Evolutionary conservation across 2,113 vertebrate species (phyloP).

Genomic region (Epinephelus moara): DNA sequence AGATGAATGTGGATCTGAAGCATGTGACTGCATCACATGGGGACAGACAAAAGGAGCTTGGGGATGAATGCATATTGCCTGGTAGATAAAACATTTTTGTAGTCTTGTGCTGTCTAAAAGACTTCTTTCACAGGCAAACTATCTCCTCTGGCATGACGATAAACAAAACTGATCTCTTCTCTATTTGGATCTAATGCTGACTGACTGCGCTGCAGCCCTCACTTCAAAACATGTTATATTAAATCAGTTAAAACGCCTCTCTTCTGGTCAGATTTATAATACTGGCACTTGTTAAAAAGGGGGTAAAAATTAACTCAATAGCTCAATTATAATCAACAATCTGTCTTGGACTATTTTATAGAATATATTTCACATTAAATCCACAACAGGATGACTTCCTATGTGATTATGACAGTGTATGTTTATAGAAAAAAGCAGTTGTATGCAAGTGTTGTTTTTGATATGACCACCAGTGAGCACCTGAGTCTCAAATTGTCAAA

Average conservation of each 20-base stretch:
- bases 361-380: not conserved
- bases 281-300: not conserved
- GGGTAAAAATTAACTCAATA: not conserved
- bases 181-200: not conserved
- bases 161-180: slow-evolving; percentile 24
- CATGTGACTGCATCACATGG: not conserved
- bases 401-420: not conserved
- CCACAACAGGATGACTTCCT: not conserved
- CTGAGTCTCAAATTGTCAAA: too few species aligned
- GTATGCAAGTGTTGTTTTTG: too few species aligned
- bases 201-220: slow-evolving; percentile 1
- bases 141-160: slow-evolving; percentile 2
- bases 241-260: slow-evolving; percentile 20
- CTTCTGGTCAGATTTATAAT: not conserved
- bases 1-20: slow-evolving; percentile 14
- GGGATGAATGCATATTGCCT: not conserved
- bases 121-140: not conserved
- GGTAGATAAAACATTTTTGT: slow-evolving; percentile 7
- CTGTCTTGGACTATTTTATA: not conserved
- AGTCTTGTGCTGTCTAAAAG: not conserved
- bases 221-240: not conserved
- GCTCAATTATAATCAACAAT: not conserved
- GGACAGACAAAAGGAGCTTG: not conserved
- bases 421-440: not conserved
- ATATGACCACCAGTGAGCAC: too few species aligned